Evolutionary conservation across 2,797 vertebrate species (phyloP).

Genomic region (Botia kubotai): DNA sequence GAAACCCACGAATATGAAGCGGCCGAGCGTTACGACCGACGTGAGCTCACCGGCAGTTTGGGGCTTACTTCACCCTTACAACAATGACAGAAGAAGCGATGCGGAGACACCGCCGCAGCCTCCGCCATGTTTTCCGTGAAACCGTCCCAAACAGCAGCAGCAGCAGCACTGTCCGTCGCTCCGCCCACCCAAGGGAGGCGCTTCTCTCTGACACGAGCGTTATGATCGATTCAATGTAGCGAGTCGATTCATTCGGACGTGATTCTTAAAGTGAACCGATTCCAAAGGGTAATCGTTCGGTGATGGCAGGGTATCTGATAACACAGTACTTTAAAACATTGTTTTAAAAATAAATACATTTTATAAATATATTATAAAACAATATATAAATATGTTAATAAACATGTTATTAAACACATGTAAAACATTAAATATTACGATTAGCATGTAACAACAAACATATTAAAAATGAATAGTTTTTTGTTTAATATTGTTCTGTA

Average conservation of each 20-base stretch:
- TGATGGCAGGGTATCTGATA: neutral
- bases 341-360: neutral
- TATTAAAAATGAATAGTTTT: too few relatives aligned
- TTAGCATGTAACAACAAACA: too few relatives aligned
- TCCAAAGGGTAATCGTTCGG: neutral
- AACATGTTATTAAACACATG: too few relatives aligned
- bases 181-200: slow-evolving; percentile 71
- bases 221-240: neutral
- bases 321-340: neutral
- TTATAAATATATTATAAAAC: too few relatives aligned
- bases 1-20: neutral
- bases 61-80: slow-evolving; percentile 98
- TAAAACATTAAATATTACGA: too few relatives aligned
- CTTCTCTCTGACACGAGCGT: slow-evolving; percentile 52
- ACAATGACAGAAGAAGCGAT: slow-evolving; percentile 98
- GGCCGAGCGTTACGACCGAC: neutral
- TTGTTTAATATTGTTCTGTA: neutral
- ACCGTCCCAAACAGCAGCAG: slow-evolving; percentile 46
- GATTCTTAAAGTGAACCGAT: neutral
- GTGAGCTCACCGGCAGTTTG: slow-evolving; percentile 91
- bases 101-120: slow-evolving; percentile 90
- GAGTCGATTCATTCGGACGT: neutral
- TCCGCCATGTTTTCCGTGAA: slow-evolving; percentile 89
- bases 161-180: slow-evolving; percentile 65
- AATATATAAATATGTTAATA: too few relatives aligned